Evolutionary conservation across 2,888 invertebrate species (phyloP).

Genomic region (Epinotia demarniana): DNA sequence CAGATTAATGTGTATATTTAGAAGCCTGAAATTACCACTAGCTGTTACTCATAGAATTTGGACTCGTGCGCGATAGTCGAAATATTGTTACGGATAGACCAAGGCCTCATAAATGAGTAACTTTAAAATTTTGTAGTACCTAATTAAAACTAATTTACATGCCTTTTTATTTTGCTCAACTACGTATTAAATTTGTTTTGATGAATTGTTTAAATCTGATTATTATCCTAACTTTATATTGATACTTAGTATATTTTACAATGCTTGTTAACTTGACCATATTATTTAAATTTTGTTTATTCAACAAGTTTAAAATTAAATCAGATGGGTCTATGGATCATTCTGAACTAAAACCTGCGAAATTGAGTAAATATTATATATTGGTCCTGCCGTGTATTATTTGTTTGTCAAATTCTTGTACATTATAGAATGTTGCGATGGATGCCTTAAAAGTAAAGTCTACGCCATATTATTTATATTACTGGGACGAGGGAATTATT

Average conservation of each 20-base stretch:
- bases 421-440: conserved; percentile 12
- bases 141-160: not conserved
- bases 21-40: not conserved
- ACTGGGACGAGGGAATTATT: conserved; percentile 54
- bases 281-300: not conserved
- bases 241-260: not conserved
- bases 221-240: not conserved
- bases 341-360: not conserved
- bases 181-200: not conserved
- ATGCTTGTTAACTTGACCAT: not conserved
- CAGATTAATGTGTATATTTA: not conserved
- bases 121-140: conserved; percentile 8
- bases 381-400: not conserved
- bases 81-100: conserved; percentile 7
- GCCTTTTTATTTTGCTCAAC: conserved; percentile 29
- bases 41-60: not conserved
- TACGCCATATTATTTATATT: conserved; percentile 58
- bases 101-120: conserved; percentile 15
- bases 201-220: conserved; percentile 9
- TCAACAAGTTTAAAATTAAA: not conserved
- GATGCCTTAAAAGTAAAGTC: conserved; percentile 48
- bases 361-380: not conserved
- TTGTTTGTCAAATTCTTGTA: not conserved
- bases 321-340: not conserved
- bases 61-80: conserved; percentile 28